Conservation (phyloP, 2,113 vertebrate species). For the Xiphophorus maculatus region DNA sequence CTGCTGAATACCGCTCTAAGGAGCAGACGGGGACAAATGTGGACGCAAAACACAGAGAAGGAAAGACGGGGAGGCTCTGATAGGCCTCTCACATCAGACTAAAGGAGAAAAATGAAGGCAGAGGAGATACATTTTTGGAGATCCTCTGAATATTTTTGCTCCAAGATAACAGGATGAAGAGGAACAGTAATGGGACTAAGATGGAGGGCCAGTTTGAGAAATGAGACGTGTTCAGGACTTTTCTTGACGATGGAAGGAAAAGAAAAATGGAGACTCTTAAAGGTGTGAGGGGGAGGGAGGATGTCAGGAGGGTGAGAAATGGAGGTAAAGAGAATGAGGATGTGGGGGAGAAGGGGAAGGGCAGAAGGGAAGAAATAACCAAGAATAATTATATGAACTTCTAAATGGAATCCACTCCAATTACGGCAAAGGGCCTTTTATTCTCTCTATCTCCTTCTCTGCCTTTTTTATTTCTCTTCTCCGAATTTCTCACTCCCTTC, state of each 20-base stretch:
- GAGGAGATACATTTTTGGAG: conserved; percentile 30
- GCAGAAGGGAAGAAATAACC: conserved; percentile 57
- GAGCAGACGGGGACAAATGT: conserved; percentile 33
- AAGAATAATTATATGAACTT: conserved; percentile 74
- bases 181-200: conserved; percentile 58
- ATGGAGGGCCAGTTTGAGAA: conserved; percentile 49
- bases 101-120: conserved; percentile 35
- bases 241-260: conserved; percentile 45
- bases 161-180: conserved; percentile 3
- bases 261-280: conserved; percentile 61
- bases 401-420: conserved; percentile 75
- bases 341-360: conserved; percentile 26
- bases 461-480: conserved; percentile 26
- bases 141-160: conserved; percentile 43
- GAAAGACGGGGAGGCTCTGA: background rate
- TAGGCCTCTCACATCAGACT: conserved; percentile 44
- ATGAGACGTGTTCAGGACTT: conserved; percentile 59
- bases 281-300: conserved; percentile 63
- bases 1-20: conserved; percentile 80
- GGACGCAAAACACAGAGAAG: conserved; percentile 17
- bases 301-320: conserved; percentile 62
- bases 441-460: conserved; percentile 46
- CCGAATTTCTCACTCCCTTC: conserved; percentile 56
- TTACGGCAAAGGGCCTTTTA: conserved; percentile 74
- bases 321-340: conserved; percentile 46